Base-by-base conservation (phyloP, 2,797 vertebrate species). In the Odontamblyopus lacepedii region DNA sequence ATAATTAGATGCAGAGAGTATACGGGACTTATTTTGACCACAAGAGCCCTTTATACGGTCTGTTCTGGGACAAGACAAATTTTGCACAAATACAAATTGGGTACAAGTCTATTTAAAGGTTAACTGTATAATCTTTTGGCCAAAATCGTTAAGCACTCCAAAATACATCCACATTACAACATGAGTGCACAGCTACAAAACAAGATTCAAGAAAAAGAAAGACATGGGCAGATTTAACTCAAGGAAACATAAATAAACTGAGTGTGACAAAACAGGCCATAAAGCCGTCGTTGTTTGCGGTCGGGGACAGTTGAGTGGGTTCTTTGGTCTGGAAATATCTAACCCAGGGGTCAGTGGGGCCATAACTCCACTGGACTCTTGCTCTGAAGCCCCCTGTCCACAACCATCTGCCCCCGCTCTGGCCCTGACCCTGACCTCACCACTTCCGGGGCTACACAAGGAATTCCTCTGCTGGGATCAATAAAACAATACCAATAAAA, bases 401-500 rank as follows among this genome's bases (percentile, higher is more conserved):
- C 73, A 70, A 77, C 74, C 70, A 72, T 72, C 61, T 75, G 63
- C 72, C 64, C 71, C 35, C 74, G 76, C 72, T 83, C 65, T 59
- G 56, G 71, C 11, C 11, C 78, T 85, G 81, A 86, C 82, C 80
- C 81, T 76, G 73, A 84, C 79, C 77, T 64, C 61, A 84, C 81
- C 83, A 85, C 85, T 87, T 87, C 81, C 83, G 83, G 79, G 59
- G 68, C 63, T 4, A 55, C 75, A 59, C 66, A 70, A 74, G 83
- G 78, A 80, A 80, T 78, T 80, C 78, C 53, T 73, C 69, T 73
- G 66, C 32, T 29, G 74, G 83, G 80, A 84, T 87, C 79, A 81
- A 84, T 86, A 80, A 86, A 88, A 78, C 55, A 63, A 57, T 75
- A 71, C 69, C 72, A 86, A 80, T 79, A 79, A 80, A 82, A 73